Evolutionary conservation across 2,113 vertebrate genomes (phyloP), one percentile per base, ranked within the genome.

Genomic region (Neolamprologus modestus): DNA sequence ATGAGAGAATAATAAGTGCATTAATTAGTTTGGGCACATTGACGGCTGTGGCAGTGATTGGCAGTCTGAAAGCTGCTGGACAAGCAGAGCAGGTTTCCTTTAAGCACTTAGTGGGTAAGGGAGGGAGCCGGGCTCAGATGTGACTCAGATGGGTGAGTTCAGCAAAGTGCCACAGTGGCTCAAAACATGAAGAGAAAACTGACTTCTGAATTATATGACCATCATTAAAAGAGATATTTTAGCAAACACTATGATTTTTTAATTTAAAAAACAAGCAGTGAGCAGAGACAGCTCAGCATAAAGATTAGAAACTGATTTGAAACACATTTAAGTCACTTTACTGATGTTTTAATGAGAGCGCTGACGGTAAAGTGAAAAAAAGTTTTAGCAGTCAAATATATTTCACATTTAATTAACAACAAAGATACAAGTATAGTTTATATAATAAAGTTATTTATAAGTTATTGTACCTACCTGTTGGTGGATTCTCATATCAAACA

Each of bases 41-140:
- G 94, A 96, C 94, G 94, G 93, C 93, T 93, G 94, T 89, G 93
- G 94, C 91, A 94, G 90, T 96, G 97, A 98, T 95, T 97, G 97
- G 96, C 97, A 97, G 97, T 89, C 95, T 94, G 95, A 97, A 97
- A 96, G 93, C 95, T 95, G 96, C 93, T 97, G 97, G 97, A 97
- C 96, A 97, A 97, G 96, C 91, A 85, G 92, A 89, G 95, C 96
- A 71, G 93, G 95, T 97, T 96, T 97, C 96, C 96, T 94, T 71
- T 84, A 95, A 97, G 94, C 96, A 97, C 96, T 98, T 97, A 96
- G 97, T 96, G 97, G 97, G 97, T 97, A 97, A 97, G 96, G 84
- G 94, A 92, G 91, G 96, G 95, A 97, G 96, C 95, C 91, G 90
- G 21, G 63, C 81, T 88, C 85, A 86, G 63, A 96, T 96, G 91